Conservation (phyloP, 2,113 vertebrate genomes). For the Callipepla californica region DNA sequence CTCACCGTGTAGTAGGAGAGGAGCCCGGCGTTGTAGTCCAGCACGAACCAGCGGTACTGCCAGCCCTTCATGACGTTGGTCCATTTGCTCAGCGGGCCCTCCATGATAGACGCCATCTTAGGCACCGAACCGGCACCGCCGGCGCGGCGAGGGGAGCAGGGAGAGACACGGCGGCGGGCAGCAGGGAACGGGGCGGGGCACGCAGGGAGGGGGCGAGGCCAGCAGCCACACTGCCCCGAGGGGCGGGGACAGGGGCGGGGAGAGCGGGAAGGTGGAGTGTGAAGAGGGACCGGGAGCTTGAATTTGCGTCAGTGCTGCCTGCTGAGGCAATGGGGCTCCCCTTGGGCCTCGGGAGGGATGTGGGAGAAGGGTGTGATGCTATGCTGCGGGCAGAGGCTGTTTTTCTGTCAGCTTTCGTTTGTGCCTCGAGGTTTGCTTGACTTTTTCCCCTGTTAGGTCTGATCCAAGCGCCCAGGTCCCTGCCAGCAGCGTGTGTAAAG, state of each 20-base stretch:
- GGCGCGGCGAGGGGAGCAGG: not conserved
- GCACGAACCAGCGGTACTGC: slow-evolving; percentile 98
- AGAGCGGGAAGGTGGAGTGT: rapidly evolving
- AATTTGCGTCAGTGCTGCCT: rapidly evolving
- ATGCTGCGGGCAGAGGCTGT: too few species aligned
- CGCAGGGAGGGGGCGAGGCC: not conserved
- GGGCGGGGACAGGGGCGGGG: not conserved
- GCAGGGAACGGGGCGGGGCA: not conserved
- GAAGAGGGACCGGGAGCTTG: rapidly evolving
- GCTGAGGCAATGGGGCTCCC: rapidly evolving
- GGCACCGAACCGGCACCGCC: slow-evolving; percentile 60
- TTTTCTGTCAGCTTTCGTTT: not conserved
- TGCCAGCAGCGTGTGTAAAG: rapidly evolving
- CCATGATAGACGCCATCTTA: slow-evolving; percentile 99
- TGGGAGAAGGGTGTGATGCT: rapidly evolving
- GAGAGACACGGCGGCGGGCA: not conserved
- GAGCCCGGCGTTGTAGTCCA: slow-evolving; percentile 95
- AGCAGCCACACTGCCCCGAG: not conserved
- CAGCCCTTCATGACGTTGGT: slow-evolving; percentile 99
- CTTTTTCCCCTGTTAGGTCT: rapidly evolving
- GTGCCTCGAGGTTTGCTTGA: too few species aligned
- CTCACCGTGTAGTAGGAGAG: slow-evolving; percentile 98
- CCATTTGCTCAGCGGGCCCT: slow-evolving; percentile 98
- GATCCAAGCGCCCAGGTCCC: rapidly evolving
- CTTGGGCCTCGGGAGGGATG: not conserved